Evolutionary conservation across 2,888 invertebrate genomes (phyloP), one percentile per base, ranked within the genome.

Genomic region (Zonitis immaculata): DNA sequence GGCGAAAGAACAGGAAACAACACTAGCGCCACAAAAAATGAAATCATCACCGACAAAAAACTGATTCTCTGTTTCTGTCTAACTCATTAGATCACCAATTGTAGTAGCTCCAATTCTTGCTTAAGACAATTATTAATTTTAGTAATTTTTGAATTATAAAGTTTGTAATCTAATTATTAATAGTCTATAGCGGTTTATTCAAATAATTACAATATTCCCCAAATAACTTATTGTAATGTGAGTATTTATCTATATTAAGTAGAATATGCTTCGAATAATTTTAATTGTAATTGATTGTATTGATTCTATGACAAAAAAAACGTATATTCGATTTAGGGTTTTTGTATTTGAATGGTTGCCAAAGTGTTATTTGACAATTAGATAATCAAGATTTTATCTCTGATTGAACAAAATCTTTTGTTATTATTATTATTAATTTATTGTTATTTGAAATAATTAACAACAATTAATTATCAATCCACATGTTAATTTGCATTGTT

Each of bases 401-500:
- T 16, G 14, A 22, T 42, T 14, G 28, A 44, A 8, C n/a, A 51
- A 27, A 47, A 44, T 32, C 28, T 27, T 42, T 51, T 47, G 47
- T 54, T 32, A 20, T 11, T 51, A 12, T n/a, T n/a, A n/a, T n/a
- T n/a, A n/a, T n/a, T n/a, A 51, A 55, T 44, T 35, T 16, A 26
- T 45, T 22, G 18, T 11, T 32, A 16, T 42, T 32, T 44, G 47
- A 27, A 49, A 28, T 35, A 51, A 49, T 52, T 42, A 42, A 14
- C 50, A 42, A 14, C 50, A 39, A 39, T 9, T 35, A 16, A 16
- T 18, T 9, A 35, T 35, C 47, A 58, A 60, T 61, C 63, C 68
- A 65, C 68, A 71, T 70, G 70, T 57, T 68, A 63, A 60, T 63
- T 59, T 63, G 58, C 54, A 59, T 54, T 48, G 57, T 62, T 54